These are phyloP conservation scores for Rhynchophorus ferrugineus DNA, from an alignment of 1,140 invertebrate genomes.

Conservation along the genomic window DNA sequence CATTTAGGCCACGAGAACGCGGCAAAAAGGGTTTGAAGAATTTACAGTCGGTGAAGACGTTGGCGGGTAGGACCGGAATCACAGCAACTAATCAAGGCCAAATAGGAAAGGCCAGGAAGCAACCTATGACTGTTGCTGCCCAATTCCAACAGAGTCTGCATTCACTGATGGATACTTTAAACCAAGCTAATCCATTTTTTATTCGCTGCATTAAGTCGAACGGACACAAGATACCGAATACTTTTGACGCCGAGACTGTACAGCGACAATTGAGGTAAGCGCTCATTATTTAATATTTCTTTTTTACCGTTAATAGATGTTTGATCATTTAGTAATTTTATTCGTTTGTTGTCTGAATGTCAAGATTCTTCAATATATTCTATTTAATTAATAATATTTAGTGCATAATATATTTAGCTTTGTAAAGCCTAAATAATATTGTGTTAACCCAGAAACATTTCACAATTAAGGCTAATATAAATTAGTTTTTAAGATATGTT, in stretches of 20 bases:
- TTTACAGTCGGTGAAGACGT: slow-evolving; percentile 80
- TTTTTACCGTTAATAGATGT: neutral
- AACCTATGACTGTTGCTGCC: slow-evolving; percentile 84
- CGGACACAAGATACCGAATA: slow-evolving; percentile 81
- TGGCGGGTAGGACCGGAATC: slow-evolving; percentile 63
- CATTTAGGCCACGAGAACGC: slow-evolving; percentile 71
- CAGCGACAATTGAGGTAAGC: slow-evolving; percentile 58
- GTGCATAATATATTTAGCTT: no score
- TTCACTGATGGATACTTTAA: slow-evolving; percentile 86
- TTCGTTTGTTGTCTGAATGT: no score
- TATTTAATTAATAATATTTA: no score
- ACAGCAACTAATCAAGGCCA: slow-evolving; percentile 46
- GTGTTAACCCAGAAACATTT: no score
- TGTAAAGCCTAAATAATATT: no score
- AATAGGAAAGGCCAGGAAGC: slow-evolving; percentile 69
- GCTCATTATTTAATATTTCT: neutral
- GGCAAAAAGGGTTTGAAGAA: slow-evolving; percentile 79
- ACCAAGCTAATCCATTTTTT: slow-evolving; percentile 94
- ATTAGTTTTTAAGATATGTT: neutral
- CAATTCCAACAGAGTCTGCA: slow-evolving; percentile 91
- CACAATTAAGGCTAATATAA: no score
- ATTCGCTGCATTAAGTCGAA: slow-evolving; percentile 97
- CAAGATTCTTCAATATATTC: no score
- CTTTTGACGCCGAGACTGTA: slow-evolving; percentile 92
- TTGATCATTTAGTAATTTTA: no score